A percentile compares a stretch with the other conserved stretches of the same genome.
These are phyloP conservation scores for Polydrusus tereticollis DNA, from an alignment of 2,888 invertebrate species.

Conservation along the genomic window DNA sequence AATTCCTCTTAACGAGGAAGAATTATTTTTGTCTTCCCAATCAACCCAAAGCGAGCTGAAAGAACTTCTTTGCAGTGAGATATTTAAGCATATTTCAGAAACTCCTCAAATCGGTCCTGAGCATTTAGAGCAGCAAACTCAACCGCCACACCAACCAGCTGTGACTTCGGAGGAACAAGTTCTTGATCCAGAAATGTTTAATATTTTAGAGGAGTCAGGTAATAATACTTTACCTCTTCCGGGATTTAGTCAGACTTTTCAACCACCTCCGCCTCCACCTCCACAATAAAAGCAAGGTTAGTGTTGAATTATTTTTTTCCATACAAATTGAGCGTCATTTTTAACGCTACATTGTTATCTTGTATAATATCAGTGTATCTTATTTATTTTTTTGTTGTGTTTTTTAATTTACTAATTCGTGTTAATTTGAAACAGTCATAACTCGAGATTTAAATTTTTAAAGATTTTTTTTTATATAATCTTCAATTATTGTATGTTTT, in stretches of 20 bases:
- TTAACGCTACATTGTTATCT: no score
- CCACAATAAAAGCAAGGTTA: conserved; percentile 4
- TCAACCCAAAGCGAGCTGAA: conserved; percentile 59
- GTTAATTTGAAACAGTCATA: no score
- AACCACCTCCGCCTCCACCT: conserved; percentile 60
- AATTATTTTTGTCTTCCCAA: conserved; percentile 56
- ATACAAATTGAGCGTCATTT: no score
- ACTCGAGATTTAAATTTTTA: no score
- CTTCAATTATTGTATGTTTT: no score
- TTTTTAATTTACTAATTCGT: no score
- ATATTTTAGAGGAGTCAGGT: conserved; percentile 59
- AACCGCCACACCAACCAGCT: not conserved
- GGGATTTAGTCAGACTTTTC: conserved; percentile 69
- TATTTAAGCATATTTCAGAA: conserved; percentile 32
- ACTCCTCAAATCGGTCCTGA: conserved; percentile 1
- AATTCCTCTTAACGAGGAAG: conserved; percentile 50
- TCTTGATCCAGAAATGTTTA: conserved; percentile 58
- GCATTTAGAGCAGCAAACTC: not conserved
- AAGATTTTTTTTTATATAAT: no score
- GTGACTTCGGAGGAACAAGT: conserved; percentile 51
- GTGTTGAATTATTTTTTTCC: not conserved
- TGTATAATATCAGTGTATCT: no score
- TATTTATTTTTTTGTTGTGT: no score
- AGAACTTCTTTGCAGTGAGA: conserved; percentile 55
- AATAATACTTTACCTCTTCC: conserved; percentile 66